Evolutionary conservation across 1,140 invertebrate genomes (phyloP).

Genomic region (Neotoxoptera formosana): DNA sequence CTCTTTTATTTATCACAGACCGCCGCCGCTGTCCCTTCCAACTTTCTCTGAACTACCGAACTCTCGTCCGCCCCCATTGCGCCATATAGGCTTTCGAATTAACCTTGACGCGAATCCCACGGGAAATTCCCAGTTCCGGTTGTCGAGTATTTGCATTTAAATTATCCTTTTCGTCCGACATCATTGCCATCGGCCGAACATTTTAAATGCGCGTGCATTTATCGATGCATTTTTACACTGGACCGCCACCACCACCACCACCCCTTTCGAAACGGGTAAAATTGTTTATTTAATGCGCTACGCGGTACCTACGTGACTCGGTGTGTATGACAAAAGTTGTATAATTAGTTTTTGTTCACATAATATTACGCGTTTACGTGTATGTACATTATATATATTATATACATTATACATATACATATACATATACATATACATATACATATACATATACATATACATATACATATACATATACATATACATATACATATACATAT

Average conservation of each 20-base stretch:
- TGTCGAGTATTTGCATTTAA: constrained; percentile 43
- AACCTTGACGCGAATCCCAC: constrained; percentile 15
- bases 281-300: constrained; percentile 14
- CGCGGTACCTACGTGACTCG: not conserved
- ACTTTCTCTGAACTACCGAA: not conserved
- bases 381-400: no score
- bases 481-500: no score
- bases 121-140: constrained; percentile 35
- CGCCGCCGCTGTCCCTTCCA: not conserved
- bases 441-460: no score
- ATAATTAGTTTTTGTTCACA: not conserved
- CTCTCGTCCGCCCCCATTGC: not conserved
- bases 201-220: constrained; percentile 10
- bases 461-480: no score
- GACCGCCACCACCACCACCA: no score
- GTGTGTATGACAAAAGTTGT: not conserved
- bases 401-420: no score
- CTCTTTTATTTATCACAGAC: constrained; percentile 23
- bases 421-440: no score
- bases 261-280: not conserved
- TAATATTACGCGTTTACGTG: not conserved
- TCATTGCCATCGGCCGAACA: not conserved
- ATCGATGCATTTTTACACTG: not conserved
- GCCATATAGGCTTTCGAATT: not conserved
- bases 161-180: constrained; percentile 12